Evolutionary conservation across 2,888 invertebrate species (phyloP), one percentile per base, ranked within the genome.

Genomic region (Metalampra italica): DNA sequence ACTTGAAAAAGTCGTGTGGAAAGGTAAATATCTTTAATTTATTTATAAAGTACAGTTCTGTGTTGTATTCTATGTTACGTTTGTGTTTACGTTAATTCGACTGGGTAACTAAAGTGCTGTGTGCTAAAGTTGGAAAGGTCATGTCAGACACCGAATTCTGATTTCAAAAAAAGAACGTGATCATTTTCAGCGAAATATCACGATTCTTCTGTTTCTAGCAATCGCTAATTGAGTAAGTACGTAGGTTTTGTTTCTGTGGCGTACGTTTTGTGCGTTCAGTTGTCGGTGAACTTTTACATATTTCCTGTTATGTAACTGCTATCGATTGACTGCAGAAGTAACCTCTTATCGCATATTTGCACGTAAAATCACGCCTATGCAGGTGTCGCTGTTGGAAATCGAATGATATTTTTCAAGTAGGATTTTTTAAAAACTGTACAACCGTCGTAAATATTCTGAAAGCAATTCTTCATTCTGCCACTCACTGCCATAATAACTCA

Each of bases 311-410:
- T 49, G 49, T 52, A 52, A 52, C 49, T 29, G 30, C 41, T 49
- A 52, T 49, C 42, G 49, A 52, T 52, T 47, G 52, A 52, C 49
- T 49, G 49, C 41, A 46, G 12, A 48, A 46, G 43, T 52, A 52
- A 52, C 49, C 48, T 50, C 45, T 50, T 46, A 39, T 30, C 40
- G 29, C 12, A 11, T 14, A 1, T 14, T 22, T 41, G 22, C 22
- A 22, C 2, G 5, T 22, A 22, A 22, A 22, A 22, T 22, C 22
- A 22, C 22, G 5, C 22, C 5, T 22, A 22, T 22, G 22, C 22
- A 22, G 22, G 22, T 22, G 22, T 5, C 22, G 3, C 22, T 22
- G 22, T 5, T 22, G 2, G 22, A 2, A 22, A 3, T 22, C 22
- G 22, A 3, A 22, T 22, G 22, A 22, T 3, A 22, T 22, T 22